Evolutionary conservation across 1,140 invertebrate genomes (phyloP).

Genomic region (Lepidotrigona ventralis): DNA sequence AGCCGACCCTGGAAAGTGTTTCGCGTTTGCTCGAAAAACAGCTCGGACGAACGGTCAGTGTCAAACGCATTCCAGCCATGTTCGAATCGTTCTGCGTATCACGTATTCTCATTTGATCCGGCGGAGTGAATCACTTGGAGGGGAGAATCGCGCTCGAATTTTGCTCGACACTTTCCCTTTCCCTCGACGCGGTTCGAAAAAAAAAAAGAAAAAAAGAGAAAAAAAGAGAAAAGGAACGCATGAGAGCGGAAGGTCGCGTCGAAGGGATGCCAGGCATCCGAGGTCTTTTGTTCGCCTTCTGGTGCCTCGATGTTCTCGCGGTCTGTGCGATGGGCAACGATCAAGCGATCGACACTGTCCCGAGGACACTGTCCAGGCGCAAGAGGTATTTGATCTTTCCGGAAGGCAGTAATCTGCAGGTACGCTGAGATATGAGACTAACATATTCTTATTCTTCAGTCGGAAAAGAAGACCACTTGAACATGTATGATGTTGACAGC

Average conservation of each 20-base stretch:
- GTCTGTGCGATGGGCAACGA: neutral
- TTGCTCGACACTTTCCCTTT: neutral
- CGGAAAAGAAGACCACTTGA: too few species aligned
- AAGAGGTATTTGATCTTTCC: slow-evolving; percentile 77
- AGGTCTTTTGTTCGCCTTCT: slow-evolving; percentile 25
- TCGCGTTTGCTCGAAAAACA: neutral
- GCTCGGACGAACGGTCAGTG: neutral
- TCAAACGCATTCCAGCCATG: neutral
- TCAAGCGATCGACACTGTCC: slow-evolving; percentile 14
- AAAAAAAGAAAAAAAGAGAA: too few species aligned
- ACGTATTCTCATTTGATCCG: neutral
- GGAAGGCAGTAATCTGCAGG: slow-evolving; percentile 76
- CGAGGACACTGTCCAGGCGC: slow-evolving; percentile 68
- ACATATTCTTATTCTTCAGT: too few species aligned
- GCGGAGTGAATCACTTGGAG: neutral
- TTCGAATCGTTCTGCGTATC: neutral
- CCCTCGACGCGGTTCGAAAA: neutral
- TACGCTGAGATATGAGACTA: slow-evolving; percentile 24
- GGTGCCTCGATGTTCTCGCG: slow-evolving; percentile 43
- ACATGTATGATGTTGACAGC: too few species aligned
- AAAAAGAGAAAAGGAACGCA: neutral
- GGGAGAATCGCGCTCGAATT: neutral
- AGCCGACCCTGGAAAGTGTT: slow-evolving; percentile 11
- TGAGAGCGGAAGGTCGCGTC: neutral
- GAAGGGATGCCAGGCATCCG: slow-evolving; percentile 44